These are phyloP conservation scores for Stenopsyche tienmushanensis DNA, from an alignment of 1,140 invertebrate genomes.

Conservation along the genomic window DNA sequence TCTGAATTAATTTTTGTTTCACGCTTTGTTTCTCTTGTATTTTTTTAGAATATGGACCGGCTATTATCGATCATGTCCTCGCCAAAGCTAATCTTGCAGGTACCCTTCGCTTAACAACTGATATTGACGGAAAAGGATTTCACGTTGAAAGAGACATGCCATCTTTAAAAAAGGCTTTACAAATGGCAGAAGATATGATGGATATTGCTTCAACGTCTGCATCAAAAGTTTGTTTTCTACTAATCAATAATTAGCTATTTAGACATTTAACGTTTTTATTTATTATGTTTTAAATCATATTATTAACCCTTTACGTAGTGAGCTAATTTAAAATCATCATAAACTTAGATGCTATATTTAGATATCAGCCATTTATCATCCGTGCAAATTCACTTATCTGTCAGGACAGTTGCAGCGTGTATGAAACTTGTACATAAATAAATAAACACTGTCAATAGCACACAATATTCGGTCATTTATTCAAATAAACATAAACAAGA, in stretches of 20 bases:
- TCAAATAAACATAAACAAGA: not conserved
- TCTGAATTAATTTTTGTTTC: not conserved
- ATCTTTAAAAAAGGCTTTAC: slow-evolving; percentile 67
- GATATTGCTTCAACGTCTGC: slow-evolving; percentile 53
- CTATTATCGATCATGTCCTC: slow-evolving; percentile 88
- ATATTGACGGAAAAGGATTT: slow-evolving; percentile 62
- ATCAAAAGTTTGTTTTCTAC: slow-evolving; percentile 51
- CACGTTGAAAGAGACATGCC: slow-evolving; percentile 64
- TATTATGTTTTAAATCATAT: no score
- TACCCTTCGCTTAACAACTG: slow-evolving; percentile 48
- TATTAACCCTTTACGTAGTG: no score
- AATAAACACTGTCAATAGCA: no score
- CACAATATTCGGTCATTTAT: no score
- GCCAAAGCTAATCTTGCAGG: slow-evolving; percentile 67
- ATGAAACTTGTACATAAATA: no score
- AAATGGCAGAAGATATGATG: slow-evolving; percentile 69
- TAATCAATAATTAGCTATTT: not conserved
- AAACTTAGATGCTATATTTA: no score
- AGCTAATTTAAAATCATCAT: no score
- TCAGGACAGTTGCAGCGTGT: no score
- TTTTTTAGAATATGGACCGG: slow-evolving; percentile 83
- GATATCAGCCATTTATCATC: no score
- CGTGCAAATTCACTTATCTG: no score
- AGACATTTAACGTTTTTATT: no score
- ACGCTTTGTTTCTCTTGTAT: not conserved